Percentiles rank a stretch among this genome's conserved stretches.
phyloP scores from a whole-genome alignment of 92 coral and sea anemone species.

The Virgularia gustaviana region DNA sequence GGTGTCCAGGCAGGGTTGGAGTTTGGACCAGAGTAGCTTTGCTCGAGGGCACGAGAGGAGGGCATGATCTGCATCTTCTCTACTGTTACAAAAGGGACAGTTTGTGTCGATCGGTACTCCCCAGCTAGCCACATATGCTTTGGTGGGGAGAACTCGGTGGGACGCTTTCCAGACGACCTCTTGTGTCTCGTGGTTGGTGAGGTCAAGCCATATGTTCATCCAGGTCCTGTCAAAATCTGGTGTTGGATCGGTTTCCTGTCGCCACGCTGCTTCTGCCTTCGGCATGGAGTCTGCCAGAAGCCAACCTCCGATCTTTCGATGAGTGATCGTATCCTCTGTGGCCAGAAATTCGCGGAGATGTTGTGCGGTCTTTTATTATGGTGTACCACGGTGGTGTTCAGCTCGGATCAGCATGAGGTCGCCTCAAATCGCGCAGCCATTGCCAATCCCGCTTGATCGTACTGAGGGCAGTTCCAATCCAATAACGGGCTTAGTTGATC shows the following conservation, averaged over 20 bases:
- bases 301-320: too few relatives aligned
- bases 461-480: background rate
- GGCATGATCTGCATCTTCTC: constrained; percentile 25
- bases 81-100: constrained; percentile 13
- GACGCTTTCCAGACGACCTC: background rate
- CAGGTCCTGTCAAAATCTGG: background rate
- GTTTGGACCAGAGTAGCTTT: background rate
- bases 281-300: too few relatives aligned
- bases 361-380: background rate
- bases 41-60: constrained; percentile 16
- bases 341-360: too few relatives aligned
- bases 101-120: background rate
- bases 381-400: background rate
- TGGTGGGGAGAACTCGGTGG: constrained; percentile 30
- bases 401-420: background rate
- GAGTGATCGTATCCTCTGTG: too few relatives aligned
- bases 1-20: background rate
- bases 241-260: background rate
- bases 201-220: background rate
- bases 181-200: background rate
- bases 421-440: background rate
- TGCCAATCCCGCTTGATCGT: background rate
- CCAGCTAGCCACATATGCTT: constrained; percentile 3
- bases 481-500: background rate
- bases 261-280: background rate